Conservation (phyloP, 2,797 vertebrate genomes). For the Enteromius fasciolatus region DNA sequence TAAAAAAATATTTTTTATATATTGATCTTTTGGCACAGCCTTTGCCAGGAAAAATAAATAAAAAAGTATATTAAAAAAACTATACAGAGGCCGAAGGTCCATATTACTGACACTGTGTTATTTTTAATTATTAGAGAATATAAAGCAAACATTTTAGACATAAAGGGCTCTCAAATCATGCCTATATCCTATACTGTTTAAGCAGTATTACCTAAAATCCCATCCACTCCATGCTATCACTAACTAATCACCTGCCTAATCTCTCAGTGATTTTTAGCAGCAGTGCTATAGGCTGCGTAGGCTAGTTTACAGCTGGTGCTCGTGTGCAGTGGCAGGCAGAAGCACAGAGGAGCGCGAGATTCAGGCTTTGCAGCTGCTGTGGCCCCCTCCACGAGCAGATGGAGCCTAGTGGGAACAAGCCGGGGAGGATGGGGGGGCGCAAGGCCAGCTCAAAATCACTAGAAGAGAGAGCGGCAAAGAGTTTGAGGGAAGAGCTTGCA, state of each 20-base stretch:
- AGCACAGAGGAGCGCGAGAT: slow-evolving; percentile 38
- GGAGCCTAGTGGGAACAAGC: slow-evolving; percentile 48
- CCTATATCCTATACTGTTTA: slow-evolving; percentile 12
- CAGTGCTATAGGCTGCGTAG: slow-evolving; percentile 26
- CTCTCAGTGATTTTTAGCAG: slow-evolving; percentile 38
- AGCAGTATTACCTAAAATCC: not conserved
- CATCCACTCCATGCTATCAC: not conserved
- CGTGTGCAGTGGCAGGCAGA: slow-evolving; percentile 38
- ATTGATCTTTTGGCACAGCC: not conserved
- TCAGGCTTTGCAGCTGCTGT: slow-evolving; percentile 42
- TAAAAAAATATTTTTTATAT: not conserved
- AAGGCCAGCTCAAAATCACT: slow-evolving; percentile 20
- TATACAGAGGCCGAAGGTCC: not conserved
- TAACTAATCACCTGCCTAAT: slow-evolving; percentile 42
- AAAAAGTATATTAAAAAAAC: not conserved
- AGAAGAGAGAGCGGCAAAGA: not conserved
- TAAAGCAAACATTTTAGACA: not conserved
- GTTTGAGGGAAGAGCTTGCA: not conserved
- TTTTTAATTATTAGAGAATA: not conserved
- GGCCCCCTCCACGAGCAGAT: slow-evolving; percentile 50
- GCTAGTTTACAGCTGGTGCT: slow-evolving; percentile 45
- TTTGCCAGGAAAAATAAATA: not conserved
- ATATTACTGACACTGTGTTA: not conserved
- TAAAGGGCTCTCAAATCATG: not conserved
- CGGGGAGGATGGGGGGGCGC: not conserved